Evolutionary conservation across 1,140 invertebrate genomes (phyloP), one percentile per base, ranked within the genome.

Genomic region (Diplogasteroides magnus): DNA sequence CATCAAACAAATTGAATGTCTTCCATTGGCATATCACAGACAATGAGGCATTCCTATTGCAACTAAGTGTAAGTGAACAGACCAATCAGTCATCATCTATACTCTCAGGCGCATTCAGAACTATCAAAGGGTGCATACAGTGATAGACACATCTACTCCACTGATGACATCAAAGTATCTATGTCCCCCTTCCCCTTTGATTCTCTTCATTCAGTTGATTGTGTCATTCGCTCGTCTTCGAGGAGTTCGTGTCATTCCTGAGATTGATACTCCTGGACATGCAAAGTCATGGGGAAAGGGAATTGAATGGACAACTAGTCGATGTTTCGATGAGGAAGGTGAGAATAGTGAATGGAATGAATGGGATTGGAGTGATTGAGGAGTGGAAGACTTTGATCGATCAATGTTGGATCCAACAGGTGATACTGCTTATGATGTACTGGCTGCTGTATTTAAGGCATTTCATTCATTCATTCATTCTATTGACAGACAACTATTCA

Each of bases 201-300:
- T 11, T 48, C 37, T 11, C 37, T 48, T 19, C 19, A 11, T 48
- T 6, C 37, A 48, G 37, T 48, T 19, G 37, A 48, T 94, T 2
- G 88, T 93, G 64, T 86, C 91, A 74, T 90, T 90, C 81, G 93
- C 91, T 0, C 85, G 90, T 76, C 72, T 89, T 2, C 84, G 92
- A 27, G 93, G 93, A 3, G 93, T 97, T 71, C 85, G 93, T 57
- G 91, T 96, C 0, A 85, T 96, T 60, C 87, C 90, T 0, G 94
- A 97, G 85, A 94, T 95, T 83, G 93, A 96, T 84, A 90, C 91
- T n/a, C 93, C 93, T 74, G 92, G n/a, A 11, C 37, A 48, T 19
- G 19, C 37, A 11, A 6, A 19, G 6, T 48, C 37, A 48, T 48
- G 37, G 37, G 37, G 37, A 6, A 19, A 11, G 6, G 37, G 37